Base-by-base conservation (phyloP, 1,140 invertebrate genomes). In the Oreohelix idahoensis region DNA sequence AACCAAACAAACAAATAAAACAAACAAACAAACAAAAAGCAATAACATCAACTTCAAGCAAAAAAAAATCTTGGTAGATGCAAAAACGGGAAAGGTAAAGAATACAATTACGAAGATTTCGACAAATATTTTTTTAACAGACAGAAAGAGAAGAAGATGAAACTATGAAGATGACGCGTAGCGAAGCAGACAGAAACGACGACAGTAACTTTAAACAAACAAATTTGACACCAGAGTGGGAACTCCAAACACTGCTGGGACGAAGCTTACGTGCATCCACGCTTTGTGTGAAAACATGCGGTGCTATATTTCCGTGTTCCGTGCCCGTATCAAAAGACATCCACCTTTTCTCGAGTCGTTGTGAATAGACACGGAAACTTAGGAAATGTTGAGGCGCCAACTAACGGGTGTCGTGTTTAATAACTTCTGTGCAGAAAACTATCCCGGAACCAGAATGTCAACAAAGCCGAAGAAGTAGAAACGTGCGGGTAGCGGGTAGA, bases 281-380 rank as follows among this genome's bases (percentile, higher is more conserved):
- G 71, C 20, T 42, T 26, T 73, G 71, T 73, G 71, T 39, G 71
- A 73, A 42, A 73, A 73, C 71, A 73, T 36, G 23, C 36, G 8
- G 71, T 45, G 23, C 71, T 73, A 42, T 39, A 73, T 73, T 73
- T 73, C 71, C n/a, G 36, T 73, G 71, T 73, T 73, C 38, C 71
- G 71, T 73, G 71, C 36, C 20, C 4, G 71, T 73, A 45, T 73
- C 71, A 73, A 73, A 42, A 73, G 71, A 39, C 36, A n/a, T 10
- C 36, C 42, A 73, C 71, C 36, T 39, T 73, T 73, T 73, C 13
- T 5, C 36, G 71, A 73, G 17, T 26, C 71, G 10, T n/a, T 42
- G 71, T 73, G 71, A 73, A 73, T 73, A 73, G 71, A 42, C 71
- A 42, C 13, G 71, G 23, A 42, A 73, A 39, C 38, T 39, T 42